Evolutionary conservation across 2,888 invertebrate genomes (phyloP).

Genomic region (Drosophila percnosoma): DNA sequence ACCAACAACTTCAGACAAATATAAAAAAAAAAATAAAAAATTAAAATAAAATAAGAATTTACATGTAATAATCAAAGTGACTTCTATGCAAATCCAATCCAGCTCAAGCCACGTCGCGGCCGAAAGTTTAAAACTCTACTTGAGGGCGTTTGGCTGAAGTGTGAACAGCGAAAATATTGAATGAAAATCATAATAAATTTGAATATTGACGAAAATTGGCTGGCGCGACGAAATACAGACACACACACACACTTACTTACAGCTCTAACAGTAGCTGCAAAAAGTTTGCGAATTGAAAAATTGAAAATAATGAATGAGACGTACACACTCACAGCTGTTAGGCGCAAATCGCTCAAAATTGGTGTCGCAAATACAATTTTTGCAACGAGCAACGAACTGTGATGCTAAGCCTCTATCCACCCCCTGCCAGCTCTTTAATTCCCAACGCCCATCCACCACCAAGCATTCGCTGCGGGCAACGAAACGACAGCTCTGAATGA

Average conservation of each 20-base stretch:
- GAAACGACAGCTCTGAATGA: slow-evolving; percentile 69
- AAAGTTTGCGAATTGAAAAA: slow-evolving; percentile 76
- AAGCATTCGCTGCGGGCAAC: slow-evolving; percentile 42
- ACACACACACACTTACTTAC: neutral
- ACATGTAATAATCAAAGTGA: slow-evolving; percentile 70
- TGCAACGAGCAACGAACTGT: slow-evolving; percentile 38
- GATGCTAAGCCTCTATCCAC: neutral
- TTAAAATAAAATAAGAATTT: slow-evolving; percentile 47
- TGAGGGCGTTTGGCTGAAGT: slow-evolving; percentile 41
- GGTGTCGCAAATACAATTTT: slow-evolving; percentile 73
- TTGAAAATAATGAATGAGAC: slow-evolving; percentile 76
- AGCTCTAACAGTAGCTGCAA: slow-evolving; percentile 34
- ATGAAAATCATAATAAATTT: slow-evolving; percentile 78
- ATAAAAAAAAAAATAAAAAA: slow-evolving; percentile 4
- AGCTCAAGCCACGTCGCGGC: neutral
- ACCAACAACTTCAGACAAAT: slow-evolving; percentile 30
- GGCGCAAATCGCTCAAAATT: slow-evolving; percentile 76
- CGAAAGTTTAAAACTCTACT: slow-evolving; percentile 35
- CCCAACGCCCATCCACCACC: slow-evolving; percentile 16
- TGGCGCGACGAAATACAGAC: slow-evolving; percentile 13
- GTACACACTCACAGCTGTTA: slow-evolving; percentile 45
- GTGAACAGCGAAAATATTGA: slow-evolving; percentile 66
- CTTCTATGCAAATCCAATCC: slow-evolving; percentile 49
- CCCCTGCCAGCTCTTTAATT: slow-evolving; percentile 9
- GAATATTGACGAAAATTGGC: slow-evolving; percentile 75